phyloP scores from a whole-genome alignment of 2,888 invertebrate genomes.

The Mimachlamys varia region DNA sequence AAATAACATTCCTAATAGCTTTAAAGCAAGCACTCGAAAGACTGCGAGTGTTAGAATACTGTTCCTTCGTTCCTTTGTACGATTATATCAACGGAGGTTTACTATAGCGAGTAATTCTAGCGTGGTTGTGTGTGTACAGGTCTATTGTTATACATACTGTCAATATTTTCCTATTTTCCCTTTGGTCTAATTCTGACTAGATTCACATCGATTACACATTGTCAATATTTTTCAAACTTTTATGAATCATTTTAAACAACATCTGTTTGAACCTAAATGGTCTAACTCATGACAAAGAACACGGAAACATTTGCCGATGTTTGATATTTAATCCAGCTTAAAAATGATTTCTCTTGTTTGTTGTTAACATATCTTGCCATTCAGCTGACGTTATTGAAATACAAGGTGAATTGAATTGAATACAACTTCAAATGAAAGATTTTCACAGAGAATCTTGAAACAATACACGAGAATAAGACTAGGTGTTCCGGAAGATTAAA shows the following conservation, averaged over 20 bases:
- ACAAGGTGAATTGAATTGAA: neutral
- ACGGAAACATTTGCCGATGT: neutral
- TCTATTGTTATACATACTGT: neutral
- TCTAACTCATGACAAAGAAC: neutral
- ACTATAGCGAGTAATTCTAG: neutral
- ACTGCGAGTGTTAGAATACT: neutral
- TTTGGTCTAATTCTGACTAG: neutral
- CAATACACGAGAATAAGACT: too few relatives aligned
- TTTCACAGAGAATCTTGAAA: too few relatives aligned
- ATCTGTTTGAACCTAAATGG: constrained; percentile 30
- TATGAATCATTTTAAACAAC: constrained; percentile 31
- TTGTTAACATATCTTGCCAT: neutral
- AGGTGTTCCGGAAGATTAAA: too few relatives aligned
- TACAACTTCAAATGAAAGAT: neutral
- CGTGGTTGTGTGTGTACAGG: neutral
- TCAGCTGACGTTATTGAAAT: neutral
- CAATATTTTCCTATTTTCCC: neutral
- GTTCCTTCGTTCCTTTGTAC: too few relatives aligned
- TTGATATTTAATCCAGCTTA: neutral
- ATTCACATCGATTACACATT: neutral
- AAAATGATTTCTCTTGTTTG: neutral
- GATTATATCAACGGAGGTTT: neutral
- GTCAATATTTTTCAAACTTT: neutral
- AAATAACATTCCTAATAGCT: neutral
- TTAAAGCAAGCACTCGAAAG: neutral